Evolutionary conservation across 2,888 invertebrate genomes (phyloP).

Genomic region (Phlogophora meticulosa): DNA sequence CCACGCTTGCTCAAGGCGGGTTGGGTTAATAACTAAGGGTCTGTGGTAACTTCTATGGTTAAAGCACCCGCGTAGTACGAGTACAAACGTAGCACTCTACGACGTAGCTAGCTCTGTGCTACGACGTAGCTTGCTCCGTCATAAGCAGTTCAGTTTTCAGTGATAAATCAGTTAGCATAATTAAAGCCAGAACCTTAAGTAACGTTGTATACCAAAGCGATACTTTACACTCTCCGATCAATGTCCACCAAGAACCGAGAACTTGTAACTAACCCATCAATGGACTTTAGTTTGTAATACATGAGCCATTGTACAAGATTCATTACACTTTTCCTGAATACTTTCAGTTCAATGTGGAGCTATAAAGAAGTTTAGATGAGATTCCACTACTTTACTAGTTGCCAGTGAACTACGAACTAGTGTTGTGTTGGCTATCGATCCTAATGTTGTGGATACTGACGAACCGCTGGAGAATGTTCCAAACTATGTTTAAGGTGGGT

Average conservation of each 20-base stretch:
- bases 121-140: background rate
- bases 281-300: slow-evolving; percentile 24
- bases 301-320: slow-evolving; percentile 25
- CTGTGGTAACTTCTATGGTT: no score
- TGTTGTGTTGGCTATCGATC: slow-evolving; percentile 20
- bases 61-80: no score
- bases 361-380: slow-evolving; percentile 46
- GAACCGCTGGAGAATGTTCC: background rate
- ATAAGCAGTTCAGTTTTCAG: background rate
- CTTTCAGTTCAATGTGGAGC: slow-evolving; percentile 4
- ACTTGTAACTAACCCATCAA: slow-evolving; percentile 29
- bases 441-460: background rate
- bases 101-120: slow-evolving; percentile 14
- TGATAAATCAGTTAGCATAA: background rate
- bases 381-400: slow-evolving; percentile 34
- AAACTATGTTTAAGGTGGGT: background rate
- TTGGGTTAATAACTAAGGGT: no score
- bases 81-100: slow-evolving; percentile 18
- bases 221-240: background rate
- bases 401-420: slow-evolving; percentile 24
- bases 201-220: background rate
- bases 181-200: background rate
- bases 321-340: slow-evolving; percentile 26
- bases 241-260: background rate
- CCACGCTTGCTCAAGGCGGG: no score